Evolutionary conservation across 2,888 invertebrate genomes (phyloP).

Genomic region (Orchestes rusci): DNA sequence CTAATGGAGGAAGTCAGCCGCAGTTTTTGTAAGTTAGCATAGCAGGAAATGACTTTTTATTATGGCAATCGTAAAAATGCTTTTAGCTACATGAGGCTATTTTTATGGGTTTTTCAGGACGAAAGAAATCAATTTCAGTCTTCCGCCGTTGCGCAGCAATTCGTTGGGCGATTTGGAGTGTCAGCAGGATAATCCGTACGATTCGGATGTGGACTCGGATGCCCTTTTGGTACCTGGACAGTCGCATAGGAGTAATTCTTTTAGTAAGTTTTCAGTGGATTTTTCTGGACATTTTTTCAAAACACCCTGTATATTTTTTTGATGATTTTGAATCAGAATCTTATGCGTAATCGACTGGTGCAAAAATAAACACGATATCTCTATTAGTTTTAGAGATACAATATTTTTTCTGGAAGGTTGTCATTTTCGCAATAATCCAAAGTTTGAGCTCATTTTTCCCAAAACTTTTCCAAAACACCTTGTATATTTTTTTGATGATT

Average conservation of each 20-base stretch:
- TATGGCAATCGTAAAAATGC: too few species aligned
- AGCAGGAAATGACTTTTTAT: too few species aligned
- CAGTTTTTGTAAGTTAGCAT: slow-evolving; percentile 54
- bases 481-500: too few species aligned
- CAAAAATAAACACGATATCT: too few species aligned
- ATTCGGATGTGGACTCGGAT: slow-evolving; percentile 39
- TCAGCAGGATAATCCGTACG: slow-evolving; percentile 36
- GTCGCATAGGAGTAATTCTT: slow-evolving; percentile 56
- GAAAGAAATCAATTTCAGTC: slow-evolving; percentile 43
- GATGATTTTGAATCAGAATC: background rate
- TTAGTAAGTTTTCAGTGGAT: slow-evolving; percentile 49
- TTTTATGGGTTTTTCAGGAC: slow-evolving; percentile 40
- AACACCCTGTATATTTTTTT: slow-evolving; percentile 1
- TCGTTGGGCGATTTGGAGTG: slow-evolving; percentile 39
- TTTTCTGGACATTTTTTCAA: background rate
- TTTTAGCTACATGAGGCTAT: too few species aligned
- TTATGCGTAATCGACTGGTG: too few species aligned
- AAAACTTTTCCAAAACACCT: too few species aligned
- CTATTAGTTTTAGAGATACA: too few species aligned
- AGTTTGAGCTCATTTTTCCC: too few species aligned
- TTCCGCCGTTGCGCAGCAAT: slow-evolving; percentile 41
- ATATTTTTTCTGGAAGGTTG: too few species aligned
- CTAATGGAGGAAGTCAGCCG: slow-evolving; percentile 49
- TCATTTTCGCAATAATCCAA: too few species aligned
- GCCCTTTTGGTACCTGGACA: slow-evolving; percentile 38